Conservation (phyloP, 2,888 invertebrate genomes). For the Drosophila mulleri region DNA sequence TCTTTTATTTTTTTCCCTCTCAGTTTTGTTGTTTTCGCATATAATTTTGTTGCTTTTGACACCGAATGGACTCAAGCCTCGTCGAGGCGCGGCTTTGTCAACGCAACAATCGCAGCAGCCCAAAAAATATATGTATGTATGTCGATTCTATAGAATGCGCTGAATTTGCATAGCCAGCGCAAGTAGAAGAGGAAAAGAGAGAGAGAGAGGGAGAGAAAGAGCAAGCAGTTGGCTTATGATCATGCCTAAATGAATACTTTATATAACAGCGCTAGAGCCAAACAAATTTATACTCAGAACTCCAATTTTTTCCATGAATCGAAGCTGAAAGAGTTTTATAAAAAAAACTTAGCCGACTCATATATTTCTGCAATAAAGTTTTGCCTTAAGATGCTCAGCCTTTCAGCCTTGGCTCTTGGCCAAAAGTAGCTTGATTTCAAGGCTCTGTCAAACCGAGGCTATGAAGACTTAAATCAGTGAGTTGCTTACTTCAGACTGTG, state of each 20-base stretch:
- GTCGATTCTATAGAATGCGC: conserved; percentile 35
- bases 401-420: too few relatives aligned
- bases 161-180: conserved; percentile 56
- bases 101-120: conserved; percentile 49
- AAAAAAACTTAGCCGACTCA: neutral
- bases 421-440: too few relatives aligned
- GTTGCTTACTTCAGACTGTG: too few relatives aligned
- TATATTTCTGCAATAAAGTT: neutral
- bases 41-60: conserved; percentile 80
- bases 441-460: too few relatives aligned
- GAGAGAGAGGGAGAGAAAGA: neutral
- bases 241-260: neutral
- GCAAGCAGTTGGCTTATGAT: neutral
- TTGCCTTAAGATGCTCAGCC: too few relatives aligned
- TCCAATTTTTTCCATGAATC: neutral
- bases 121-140: conserved; percentile 17
- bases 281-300: neutral
- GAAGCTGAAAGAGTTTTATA: neutral
- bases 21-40: conserved; percentile 63
- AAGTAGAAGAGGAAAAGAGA: neutral
- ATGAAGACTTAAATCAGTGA: too few relatives aligned
- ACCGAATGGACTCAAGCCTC: conserved; percentile 72
- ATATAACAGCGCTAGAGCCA: neutral
- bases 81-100: conserved; percentile 45
- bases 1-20: conserved; percentile 12